phyloP scores from a whole-genome alignment of 92 coral and sea anemone genomes.

The Metridium senile region DNA sequence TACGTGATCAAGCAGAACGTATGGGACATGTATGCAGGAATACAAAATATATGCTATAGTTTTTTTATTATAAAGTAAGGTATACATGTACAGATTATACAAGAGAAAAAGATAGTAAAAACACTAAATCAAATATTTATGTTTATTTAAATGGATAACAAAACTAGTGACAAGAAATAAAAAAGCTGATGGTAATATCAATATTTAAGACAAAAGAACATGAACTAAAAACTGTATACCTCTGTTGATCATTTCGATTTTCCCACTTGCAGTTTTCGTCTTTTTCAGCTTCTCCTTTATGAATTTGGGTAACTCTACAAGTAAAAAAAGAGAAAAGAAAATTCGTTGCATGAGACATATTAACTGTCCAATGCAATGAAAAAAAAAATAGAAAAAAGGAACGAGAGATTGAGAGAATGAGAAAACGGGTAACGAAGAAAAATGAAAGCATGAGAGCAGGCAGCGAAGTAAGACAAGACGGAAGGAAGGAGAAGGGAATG shows the following conservation, averaged over 20 bases:
- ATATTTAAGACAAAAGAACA: not conserved
- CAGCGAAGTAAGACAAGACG: no score
- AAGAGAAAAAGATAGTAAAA: no score
- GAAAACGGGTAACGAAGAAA: not conserved
- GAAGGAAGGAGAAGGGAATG: not conserved
- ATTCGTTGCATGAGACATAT: not conserved
- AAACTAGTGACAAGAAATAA: no score
- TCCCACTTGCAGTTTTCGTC: constrained; percentile 10
- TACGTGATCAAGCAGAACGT: no score
- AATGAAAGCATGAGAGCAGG: not conserved
- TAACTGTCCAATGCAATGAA: not conserved
- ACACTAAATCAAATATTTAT: no score
- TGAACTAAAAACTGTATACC: not conserved
- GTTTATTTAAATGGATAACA: no score
- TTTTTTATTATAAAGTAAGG: no score
- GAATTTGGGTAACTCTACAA: not conserved
- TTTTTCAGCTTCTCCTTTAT: not conserved
- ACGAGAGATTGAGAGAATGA: not conserved
- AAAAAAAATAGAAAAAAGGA: not conserved
- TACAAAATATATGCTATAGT: no score
- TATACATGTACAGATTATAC: no score
- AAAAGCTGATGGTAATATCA: no score
- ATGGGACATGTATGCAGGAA: no score
- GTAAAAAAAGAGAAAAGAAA: not conserved
- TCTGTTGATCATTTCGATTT: not conserved